Evolutionary conservation across 1,140 invertebrate species (phyloP), one percentile per base, ranked within the genome.

Genomic region (Coenobita brevimanus): DNA sequence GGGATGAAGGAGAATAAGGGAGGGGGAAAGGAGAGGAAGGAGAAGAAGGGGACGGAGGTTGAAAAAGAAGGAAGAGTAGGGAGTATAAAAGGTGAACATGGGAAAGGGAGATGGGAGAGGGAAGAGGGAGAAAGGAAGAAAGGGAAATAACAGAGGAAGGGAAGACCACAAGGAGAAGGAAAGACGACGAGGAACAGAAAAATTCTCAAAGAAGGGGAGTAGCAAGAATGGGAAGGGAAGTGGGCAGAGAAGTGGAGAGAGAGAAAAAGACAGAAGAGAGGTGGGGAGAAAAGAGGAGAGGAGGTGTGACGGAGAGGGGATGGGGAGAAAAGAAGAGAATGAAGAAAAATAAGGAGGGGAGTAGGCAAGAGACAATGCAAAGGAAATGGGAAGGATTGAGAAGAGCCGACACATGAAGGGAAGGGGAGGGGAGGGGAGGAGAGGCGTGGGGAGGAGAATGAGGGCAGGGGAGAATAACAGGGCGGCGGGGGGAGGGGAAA

Each of bases 341-440:
- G n/a, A 33, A 6, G 30, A 8, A 27, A 0, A 73, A 8, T 8
- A 10, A 73, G 13, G 33, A 24, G 33, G 15, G 33, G n/a, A 69
- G 15, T 24, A 24, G 33, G 15, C n/a, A 24, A 69, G 15, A 69
- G 54, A 57, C 10, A 57, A n/a, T 13, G 54, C 10, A n/a, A 57
- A n/a, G n/a, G 54, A 57, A n/a, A 57, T 10, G n/a, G 54, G n/a
- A n/a, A n/a, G n/a, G n/a, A n/a, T n/a, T n/a, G n/a, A n/a, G n/a
- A n/a, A n/a, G n/a, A n/a, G n/a, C n/a, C n/a, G n/a, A n/a, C n/a
- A n/a, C n/a, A n/a, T n/a, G n/a, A n/a, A 57, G 54, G n/a, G 54
- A 57, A n/a, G n/a, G 54, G n/a, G 54, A 57, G 54, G n/a, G 54
- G n/a, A n/a, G n/a, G 73, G 27, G 2, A 78, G 73, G n/a, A n/a